These are phyloP conservation scores for Gallinago media DNA, from an alignment of 2,113 vertebrate species.

Conservation along the genomic window DNA sequence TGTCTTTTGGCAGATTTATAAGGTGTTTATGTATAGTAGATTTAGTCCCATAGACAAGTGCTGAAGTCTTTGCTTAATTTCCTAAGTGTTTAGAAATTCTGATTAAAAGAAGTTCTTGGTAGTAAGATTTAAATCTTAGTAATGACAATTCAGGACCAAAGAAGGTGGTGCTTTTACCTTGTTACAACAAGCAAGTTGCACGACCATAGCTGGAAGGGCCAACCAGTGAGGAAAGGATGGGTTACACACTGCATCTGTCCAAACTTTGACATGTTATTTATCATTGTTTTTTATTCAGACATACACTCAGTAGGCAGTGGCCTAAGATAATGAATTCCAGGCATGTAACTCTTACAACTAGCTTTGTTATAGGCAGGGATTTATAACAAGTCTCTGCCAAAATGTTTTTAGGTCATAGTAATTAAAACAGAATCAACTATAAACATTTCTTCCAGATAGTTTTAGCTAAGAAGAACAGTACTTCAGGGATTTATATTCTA, in stretches of 20 bases:
- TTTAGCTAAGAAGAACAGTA: not conserved
- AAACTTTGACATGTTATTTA: not conserved
- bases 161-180: not conserved
- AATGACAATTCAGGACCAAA: not conserved
- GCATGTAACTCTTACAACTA: not conserved
- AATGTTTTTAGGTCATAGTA: not conserved
- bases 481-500: not conserved
- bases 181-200: not conserved
- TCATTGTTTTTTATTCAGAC: not conserved
- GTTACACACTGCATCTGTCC: not conserved
- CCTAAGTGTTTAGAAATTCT: conserved; percentile 47
- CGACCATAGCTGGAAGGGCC: not conserved
- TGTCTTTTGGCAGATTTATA: conserved; percentile 67
- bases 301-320: not conserved
- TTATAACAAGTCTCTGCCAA: not conserved
- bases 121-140: not conserved
- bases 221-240: not conserved
- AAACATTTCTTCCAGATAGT: not conserved
- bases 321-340: not conserved
- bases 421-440: not conserved
- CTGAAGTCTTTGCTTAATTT: conserved; percentile 68
- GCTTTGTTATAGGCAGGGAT: not conserved
- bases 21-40: conserved; percentile 13
- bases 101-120: conserved; percentile 40
- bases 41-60: conserved; percentile 64